phyloP scores from a whole-genome alignment of 2,888 invertebrate species.

The Sclerodermus sp. region DNA sequence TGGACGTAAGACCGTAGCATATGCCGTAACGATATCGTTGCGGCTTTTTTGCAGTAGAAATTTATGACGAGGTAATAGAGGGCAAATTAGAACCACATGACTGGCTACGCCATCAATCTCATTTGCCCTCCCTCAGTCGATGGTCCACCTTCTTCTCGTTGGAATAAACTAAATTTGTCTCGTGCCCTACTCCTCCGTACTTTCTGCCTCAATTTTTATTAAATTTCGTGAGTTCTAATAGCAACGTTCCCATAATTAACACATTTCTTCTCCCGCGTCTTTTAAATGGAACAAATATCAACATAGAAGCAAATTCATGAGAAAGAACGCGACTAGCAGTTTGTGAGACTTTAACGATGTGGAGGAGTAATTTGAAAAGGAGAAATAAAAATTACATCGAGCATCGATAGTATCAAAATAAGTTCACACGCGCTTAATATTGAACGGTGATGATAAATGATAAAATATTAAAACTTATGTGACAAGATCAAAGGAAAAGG shows the following conservation, averaged over 20 bases:
- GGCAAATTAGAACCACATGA: slow-evolving; percentile 47
- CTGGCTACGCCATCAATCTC: slow-evolving; percentile 41
- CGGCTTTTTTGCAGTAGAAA: slow-evolving; percentile 32
- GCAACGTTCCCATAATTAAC: too few species aligned
- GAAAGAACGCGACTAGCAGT: too few species aligned
- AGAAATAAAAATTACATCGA: too few species aligned
- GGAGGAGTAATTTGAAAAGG: too few species aligned
- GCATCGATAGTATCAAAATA: too few species aligned
- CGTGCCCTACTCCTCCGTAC: background rate
- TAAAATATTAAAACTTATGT: background rate
- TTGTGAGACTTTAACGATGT: too few species aligned
- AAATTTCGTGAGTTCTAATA: background rate
- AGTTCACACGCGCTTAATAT: too few species aligned
- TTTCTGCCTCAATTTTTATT: background rate
- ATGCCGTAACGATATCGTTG: slow-evolving; percentile 30
- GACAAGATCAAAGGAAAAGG: background rate
- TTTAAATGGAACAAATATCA: too few species aligned
- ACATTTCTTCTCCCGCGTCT: too few species aligned
- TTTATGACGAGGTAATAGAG: slow-evolving; percentile 45
- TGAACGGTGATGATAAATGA: background rate
- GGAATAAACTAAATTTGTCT: too few species aligned
- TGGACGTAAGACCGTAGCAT: slow-evolving; percentile 18
- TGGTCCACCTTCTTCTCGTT: background rate
- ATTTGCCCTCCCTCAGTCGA: slow-evolving; percentile 12
- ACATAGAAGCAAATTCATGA: too few species aligned